Evolutionary conservation across 2,797 vertebrate species (phyloP).

Genomic region (Gobio occitaniae): DNA sequence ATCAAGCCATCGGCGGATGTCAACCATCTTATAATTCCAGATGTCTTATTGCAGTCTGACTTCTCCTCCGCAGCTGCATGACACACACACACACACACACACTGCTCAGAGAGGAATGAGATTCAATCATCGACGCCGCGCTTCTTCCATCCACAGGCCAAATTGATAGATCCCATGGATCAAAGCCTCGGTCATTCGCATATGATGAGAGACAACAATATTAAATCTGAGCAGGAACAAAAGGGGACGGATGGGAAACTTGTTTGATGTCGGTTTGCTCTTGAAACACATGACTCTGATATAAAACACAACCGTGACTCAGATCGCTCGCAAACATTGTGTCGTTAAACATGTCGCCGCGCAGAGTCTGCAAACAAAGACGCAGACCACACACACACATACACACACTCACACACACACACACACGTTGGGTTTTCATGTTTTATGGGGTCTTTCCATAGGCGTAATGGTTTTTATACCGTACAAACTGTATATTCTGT

Average conservation of each 20-base stretch:
- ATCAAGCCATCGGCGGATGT: constrained; percentile 39
- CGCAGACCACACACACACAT: not conserved
- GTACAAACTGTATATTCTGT: no score
- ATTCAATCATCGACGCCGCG: constrained; percentile 60
- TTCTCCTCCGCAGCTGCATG: constrained; percentile 42
- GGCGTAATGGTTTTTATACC: no score
- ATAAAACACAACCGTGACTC: constrained; percentile 27
- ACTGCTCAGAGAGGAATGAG: constrained; percentile 42
- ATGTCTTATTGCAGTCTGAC: constrained; percentile 38
- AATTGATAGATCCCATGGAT: constrained; percentile 74
- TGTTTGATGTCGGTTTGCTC: constrained; percentile 66
- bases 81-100: constrained; percentile 13
- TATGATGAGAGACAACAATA: constrained; percentile 64
- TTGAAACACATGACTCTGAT: constrained; percentile 45
- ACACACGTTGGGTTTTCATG: no score
- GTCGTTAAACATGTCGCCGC: constrained; percentile 48
- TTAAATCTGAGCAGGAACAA: constrained; percentile 62
- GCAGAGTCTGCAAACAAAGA: not conserved
- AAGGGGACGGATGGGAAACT: not conserved
- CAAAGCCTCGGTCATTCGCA: constrained; percentile 69
- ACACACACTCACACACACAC: constrained; percentile 33
- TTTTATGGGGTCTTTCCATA: no score
- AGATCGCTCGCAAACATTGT: constrained; percentile 14
- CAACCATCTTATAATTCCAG: constrained; percentile 52
- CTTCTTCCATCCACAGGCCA: constrained; percentile 67